Percentiles rank a stretch among this genome's conserved stretches.
Conservation (phyloP, 1,140 invertebrate species). For the Zeugodacus cucurbitae region DNA sequence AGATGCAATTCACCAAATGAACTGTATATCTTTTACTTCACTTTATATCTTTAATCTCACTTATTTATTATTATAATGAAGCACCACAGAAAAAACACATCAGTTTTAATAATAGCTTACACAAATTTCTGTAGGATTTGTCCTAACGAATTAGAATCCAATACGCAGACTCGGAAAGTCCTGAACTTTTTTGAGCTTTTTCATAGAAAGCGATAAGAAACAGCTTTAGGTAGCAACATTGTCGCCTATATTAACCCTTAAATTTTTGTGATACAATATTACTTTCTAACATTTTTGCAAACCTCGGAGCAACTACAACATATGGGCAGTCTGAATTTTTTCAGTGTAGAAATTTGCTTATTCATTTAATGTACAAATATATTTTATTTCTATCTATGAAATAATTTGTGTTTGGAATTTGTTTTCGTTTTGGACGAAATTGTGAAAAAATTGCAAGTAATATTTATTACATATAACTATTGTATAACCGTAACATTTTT, state of each 20-base stretch:
- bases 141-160: background rate
- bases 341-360: no score
- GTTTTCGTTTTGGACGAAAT: no score
- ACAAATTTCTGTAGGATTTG: background rate
- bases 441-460: no score
- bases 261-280: background rate
- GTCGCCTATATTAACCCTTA: background rate
- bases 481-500: no score
- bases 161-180: background rate
- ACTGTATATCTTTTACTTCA: background rate
- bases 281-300: no score
- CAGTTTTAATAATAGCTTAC: conserved; percentile 8
- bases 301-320: no score
- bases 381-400: no score
- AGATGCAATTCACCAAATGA: background rate
- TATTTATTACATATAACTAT: no score
- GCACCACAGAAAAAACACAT: background rate
- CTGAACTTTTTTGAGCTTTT: background rate
- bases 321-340: no score
- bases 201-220: background rate
- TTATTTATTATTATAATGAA: background rate
- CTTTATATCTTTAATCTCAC: background rate
- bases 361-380: no score
- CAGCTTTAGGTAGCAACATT: background rate
- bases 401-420: no score